These are phyloP conservation scores for Sterna hirundo DNA, from an alignment of 2,113 vertebrate species.

Conservation along the genomic window DNA sequence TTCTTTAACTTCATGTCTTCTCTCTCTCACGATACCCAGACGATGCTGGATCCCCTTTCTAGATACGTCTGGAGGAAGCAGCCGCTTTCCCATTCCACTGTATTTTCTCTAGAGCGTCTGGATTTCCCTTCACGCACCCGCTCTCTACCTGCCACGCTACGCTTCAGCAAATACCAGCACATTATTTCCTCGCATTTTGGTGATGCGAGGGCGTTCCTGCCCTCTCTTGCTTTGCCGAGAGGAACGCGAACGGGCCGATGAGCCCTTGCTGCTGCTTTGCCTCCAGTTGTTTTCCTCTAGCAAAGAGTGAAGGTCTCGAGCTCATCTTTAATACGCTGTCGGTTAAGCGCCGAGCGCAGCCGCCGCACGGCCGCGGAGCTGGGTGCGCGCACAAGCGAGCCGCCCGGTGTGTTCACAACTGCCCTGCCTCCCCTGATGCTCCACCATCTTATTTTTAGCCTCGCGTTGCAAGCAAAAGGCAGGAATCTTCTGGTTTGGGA, in stretches of 20 bases:
- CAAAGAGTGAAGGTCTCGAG: not conserved
- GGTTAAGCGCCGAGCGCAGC: not conserved
- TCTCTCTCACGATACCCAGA: accelerated
- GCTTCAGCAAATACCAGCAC: not conserved
- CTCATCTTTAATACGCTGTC: accelerated
- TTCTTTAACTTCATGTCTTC: not conserved
- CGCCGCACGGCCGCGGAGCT: accelerated
- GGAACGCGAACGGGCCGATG: not conserved
- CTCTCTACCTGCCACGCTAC: not conserved
- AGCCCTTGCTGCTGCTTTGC: not conserved
- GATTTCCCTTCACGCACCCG: not conserved
- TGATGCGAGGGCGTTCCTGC: not conserved
- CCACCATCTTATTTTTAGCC: not conserved
- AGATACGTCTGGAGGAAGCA: not conserved
- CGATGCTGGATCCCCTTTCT: not conserved
- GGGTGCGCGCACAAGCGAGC: accelerated
- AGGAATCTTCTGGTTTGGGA: not conserved
- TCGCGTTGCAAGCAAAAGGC: not conserved
- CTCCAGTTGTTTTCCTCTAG: not conserved
- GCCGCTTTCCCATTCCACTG: not conserved
- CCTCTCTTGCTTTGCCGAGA: not conserved
- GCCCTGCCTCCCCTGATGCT: not conserved
- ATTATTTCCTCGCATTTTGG: not conserved
- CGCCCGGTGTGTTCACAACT: not conserved
- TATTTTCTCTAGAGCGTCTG: not conserved